phyloP scores from a whole-genome alignment of 2,888 invertebrate species.

The Eudemis profundana region DNA sequence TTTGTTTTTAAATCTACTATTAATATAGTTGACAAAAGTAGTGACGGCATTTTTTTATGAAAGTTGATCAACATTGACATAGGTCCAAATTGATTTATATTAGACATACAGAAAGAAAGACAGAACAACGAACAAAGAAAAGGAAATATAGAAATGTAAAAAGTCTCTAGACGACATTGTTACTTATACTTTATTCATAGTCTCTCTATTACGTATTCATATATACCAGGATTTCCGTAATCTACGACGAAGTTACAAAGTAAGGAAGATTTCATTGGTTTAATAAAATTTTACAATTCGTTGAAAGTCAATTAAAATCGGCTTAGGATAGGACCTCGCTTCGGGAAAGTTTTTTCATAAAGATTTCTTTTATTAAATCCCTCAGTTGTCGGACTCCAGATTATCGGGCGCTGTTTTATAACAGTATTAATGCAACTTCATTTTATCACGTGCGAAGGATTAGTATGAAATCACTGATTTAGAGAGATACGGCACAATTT shows the following conservation, averaged over 20 bases:
- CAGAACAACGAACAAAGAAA: no score
- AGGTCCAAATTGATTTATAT: no score
- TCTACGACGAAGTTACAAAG: slow-evolving; percentile 20
- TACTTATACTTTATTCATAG: not conserved
- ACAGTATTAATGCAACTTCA: not conserved
- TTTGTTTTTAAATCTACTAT: no score
- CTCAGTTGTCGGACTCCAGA: slow-evolving; percentile 17
- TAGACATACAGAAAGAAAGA: no score
- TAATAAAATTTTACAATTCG: slow-evolving; percentile 36
- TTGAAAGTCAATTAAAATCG: slow-evolving; percentile 42
- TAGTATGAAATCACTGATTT: not conserved
- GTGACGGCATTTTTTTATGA: no score
- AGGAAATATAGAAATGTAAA: no score
- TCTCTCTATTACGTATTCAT: slow-evolving; percentile 10
- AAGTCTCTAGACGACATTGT: not conserved
- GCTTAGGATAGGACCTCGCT: slow-evolving; percentile 26
- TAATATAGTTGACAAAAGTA: no score
- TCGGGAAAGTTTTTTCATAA: slow-evolving; percentile 39
- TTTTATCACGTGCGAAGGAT: not conserved
- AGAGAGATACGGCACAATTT: not conserved
- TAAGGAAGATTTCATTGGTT: slow-evolving; percentile 36
- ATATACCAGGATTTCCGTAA: slow-evolving; percentile 19
- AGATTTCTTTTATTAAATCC: slow-evolving; percentile 25
- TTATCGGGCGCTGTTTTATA: slow-evolving; percentile 17
- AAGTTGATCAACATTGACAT: no score